Evolutionary conservation across 2,888 invertebrate genomes (phyloP).

Genomic region (Lochmaea capreae): DNA sequence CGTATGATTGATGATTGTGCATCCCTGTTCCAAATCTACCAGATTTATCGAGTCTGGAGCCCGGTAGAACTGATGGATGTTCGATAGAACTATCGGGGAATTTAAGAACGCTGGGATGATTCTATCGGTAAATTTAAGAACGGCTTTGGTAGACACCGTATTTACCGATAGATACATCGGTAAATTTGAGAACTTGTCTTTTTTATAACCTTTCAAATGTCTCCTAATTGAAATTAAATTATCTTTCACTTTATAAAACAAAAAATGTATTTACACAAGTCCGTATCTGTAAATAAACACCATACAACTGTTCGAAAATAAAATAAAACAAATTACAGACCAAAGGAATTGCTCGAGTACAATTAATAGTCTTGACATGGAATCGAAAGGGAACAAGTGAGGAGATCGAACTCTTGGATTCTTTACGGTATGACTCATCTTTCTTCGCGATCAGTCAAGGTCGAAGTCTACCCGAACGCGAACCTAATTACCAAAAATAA

Average conservation of each 20-base stretch:
- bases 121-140: too few species aligned
- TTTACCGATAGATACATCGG: too few species aligned
- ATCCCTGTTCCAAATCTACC: too few species aligned
- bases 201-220: too few species aligned
- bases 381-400: slow-evolving; percentile 20
- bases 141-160: too few species aligned
- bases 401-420: slow-evolving; percentile 42
- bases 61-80: too few species aligned
- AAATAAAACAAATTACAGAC: slow-evolving; percentile 26
- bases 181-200: too few species aligned
- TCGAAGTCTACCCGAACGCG: slow-evolving; percentile 25
- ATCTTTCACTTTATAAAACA: not conserved
- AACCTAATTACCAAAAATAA: slow-evolving; percentile 8
- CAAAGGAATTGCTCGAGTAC: slow-evolving; percentile 9
- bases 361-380: slow-evolving; percentile 29
- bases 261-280: not conserved
- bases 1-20: too few species aligned
- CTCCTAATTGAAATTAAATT: too few species aligned
- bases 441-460: slow-evolving; percentile 40
- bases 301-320: not conserved
- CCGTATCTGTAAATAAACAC: slow-evolving; percentile 19
- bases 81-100: too few species aligned
- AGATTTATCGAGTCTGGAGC: too few species aligned
- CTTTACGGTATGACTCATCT: slow-evolving; percentile 38
- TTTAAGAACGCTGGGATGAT: too few species aligned